A percentile compares a stretch with the other conserved stretches of the same genome.
Evolutionary conservation across 2,888 invertebrate genomes (phyloP).

Genomic region (Tetropium fuscum): DNA sequence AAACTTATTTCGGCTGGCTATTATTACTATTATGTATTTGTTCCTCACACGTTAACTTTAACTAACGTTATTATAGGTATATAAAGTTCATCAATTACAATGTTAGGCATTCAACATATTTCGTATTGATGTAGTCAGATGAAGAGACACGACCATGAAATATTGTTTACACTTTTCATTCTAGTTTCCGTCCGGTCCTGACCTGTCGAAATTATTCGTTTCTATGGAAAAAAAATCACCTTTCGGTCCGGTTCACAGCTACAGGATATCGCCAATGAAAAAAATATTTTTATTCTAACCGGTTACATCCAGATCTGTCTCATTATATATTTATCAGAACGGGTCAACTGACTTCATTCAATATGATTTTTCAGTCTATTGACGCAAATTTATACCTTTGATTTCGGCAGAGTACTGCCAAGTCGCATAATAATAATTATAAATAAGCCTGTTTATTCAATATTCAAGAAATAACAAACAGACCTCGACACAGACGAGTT

Average conservation of each 20-base stretch:
- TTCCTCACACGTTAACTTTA: too few species aligned
- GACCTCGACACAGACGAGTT: too few species aligned
- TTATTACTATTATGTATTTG: too few species aligned
- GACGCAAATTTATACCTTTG: conserved; percentile 27
- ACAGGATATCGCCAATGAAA: not conserved
- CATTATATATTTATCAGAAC: conserved; percentile 18
- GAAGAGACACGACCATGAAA: not conserved
- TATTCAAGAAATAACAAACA: conserved; percentile 8
- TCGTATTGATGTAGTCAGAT: too few species aligned
- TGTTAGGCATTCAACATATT: too few species aligned
- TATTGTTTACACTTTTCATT: not conserved
- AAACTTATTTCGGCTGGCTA: too few species aligned
- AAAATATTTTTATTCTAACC: conserved; percentile 20
- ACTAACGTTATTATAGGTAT: too few species aligned
- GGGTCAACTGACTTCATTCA: conserved; percentile 23
- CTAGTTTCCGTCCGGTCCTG: conserved; percentile 2
- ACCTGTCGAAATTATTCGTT: conserved; percentile 1
- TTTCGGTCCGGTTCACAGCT: not conserved
- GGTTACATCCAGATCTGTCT: conserved; percentile 8
- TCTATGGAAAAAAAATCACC: not conserved
- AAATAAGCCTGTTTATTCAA: conserved; percentile 16
- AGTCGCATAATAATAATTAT: conserved; percentile 11
- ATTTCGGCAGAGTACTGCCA: conserved; percentile 14
- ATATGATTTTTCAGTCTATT: conserved; percentile 13
- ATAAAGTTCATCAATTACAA: too few species aligned